Evolutionary conservation across 2,113 vertebrate genomes (phyloP).

Genomic region (Triplophysa siluroides): DNA sequence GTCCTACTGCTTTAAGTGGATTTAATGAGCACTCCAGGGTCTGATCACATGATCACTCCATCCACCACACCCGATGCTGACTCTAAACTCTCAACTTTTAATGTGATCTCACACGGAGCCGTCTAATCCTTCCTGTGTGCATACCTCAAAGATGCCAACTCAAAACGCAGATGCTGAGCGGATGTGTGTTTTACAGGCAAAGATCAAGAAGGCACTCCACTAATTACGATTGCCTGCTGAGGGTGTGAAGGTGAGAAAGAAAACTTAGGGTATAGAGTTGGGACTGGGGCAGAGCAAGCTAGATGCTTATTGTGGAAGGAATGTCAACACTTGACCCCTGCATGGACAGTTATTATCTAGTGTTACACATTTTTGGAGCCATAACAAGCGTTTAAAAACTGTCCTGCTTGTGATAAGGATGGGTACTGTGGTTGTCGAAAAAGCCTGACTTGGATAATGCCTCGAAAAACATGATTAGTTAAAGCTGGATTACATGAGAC

Average conservation of each 20-base stretch:
- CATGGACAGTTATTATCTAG: not conserved
- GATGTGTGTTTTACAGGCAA: slow-evolving; percentile 37
- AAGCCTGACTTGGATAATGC: no score
- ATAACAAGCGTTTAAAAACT: not conserved
- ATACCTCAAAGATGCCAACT: slow-evolving; percentile 34
- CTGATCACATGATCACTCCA: slow-evolving; percentile 13
- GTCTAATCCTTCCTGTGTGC: slow-evolving; percentile 23
- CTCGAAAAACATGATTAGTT: not conserved
- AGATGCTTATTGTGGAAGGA: not conserved
- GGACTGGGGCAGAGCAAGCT: slow-evolving; percentile 14
- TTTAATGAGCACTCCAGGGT: slow-evolving; percentile 52
- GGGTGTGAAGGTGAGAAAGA: not conserved
- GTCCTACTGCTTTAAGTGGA: slow-evolving; percentile 28
- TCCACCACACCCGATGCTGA: slow-evolving; percentile 30
- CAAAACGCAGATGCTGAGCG: slow-evolving; percentile 37
- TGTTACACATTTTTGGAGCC: slow-evolving; percentile 1
- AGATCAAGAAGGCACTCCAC: slow-evolving; percentile 18
- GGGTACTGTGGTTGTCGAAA: not conserved
- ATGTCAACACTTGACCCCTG: not conserved
- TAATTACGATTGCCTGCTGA: slow-evolving; percentile 37
- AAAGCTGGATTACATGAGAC: no score
- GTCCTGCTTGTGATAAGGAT: not conserved
- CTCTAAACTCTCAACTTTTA: slow-evolving; percentile 29
- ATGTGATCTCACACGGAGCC: slow-evolving; percentile 13
- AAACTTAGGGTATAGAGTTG: slow-evolving; percentile 1